Conservation (phyloP, 2,113 vertebrate genomes). For the Triplophysa tibetana region DNA sequence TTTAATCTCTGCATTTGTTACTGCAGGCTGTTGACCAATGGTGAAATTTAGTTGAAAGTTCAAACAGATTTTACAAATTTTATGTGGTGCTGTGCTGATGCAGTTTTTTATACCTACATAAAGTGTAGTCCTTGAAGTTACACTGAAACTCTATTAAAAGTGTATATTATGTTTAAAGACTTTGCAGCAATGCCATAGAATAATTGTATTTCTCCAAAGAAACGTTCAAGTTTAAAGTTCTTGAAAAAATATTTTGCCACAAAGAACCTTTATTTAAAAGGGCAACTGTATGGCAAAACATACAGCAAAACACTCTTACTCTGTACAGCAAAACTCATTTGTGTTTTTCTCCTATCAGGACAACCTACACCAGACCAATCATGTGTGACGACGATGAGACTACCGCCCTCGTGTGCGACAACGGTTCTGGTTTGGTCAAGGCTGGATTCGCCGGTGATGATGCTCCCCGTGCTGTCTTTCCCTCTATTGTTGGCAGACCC, state of each 20-base stretch:
- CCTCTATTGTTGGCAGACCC: constrained; percentile 96
- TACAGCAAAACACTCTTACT: not conserved
- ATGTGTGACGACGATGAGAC: constrained; percentile 99
- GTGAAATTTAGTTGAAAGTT: no score
- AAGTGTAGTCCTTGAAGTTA: no score
- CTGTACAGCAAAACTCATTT: not conserved
- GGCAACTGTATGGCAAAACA: no score
- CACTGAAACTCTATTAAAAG: no score
- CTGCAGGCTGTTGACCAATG: not conserved
- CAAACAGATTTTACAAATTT: not conserved
- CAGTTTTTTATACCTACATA: no score
- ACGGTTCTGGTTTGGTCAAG: constrained; percentile 97
- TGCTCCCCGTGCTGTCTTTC: constrained; percentile 95
- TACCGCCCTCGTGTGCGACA: constrained; percentile 96
- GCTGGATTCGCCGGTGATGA: constrained; percentile 97
- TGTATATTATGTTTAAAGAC: no score
- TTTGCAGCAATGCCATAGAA: no score
- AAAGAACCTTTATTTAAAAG: no score
- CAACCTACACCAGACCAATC: constrained; percentile 65
- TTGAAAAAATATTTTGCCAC: no score
- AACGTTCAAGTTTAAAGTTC: no score
- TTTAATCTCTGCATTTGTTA: constrained; percentile 25
- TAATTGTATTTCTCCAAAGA: no score
- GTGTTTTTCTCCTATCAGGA: constrained; percentile 53
- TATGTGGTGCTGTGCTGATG: no score